Conservation (phyloP, 1,140 invertebrate genomes). For the Drosophila kepulauana region DNA sequence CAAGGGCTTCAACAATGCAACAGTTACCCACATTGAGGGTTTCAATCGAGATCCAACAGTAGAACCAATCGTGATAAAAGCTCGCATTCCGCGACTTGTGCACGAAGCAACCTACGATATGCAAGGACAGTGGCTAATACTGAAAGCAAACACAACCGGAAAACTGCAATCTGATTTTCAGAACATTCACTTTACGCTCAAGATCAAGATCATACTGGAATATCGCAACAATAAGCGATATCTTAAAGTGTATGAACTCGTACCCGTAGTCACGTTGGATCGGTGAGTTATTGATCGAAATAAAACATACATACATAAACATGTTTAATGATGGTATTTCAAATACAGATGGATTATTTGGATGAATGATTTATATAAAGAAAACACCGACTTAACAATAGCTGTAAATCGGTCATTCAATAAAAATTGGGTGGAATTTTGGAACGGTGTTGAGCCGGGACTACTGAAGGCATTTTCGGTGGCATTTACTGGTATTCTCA, state of each 20-base stretch:
- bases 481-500: constrained; percentile 36
- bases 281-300: constrained; percentile 48
- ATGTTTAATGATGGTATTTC: not conserved
- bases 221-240: constrained; percentile 59
- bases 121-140: constrained; percentile 31
- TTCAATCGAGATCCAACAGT: constrained; percentile 48
- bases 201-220: constrained; percentile 53
- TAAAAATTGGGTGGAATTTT: constrained; percentile 59
- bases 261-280: constrained; percentile 48
- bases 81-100: constrained; percentile 31
- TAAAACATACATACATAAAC: constrained; percentile 11
- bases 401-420: constrained; percentile 46
- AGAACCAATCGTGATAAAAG: constrained; percentile 17
- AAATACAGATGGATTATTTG: constrained; percentile 49
- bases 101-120: constrained; percentile 37
- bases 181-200: constrained; percentile 47
- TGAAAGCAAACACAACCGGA: constrained; percentile 52
- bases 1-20: constrained; percentile 52
- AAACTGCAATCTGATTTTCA: constrained; percentile 50
- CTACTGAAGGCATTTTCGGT: constrained; percentile 9
- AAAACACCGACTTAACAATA: constrained; percentile 57
- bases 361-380: constrained; percentile 55
- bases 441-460: constrained; percentile 55
- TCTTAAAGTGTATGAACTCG: constrained; percentile 51
- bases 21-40: constrained; percentile 53